Evolutionary conservation across 1,140 invertebrate species (phyloP).

Genomic region (Leguminivora glycinivorella): DNA sequence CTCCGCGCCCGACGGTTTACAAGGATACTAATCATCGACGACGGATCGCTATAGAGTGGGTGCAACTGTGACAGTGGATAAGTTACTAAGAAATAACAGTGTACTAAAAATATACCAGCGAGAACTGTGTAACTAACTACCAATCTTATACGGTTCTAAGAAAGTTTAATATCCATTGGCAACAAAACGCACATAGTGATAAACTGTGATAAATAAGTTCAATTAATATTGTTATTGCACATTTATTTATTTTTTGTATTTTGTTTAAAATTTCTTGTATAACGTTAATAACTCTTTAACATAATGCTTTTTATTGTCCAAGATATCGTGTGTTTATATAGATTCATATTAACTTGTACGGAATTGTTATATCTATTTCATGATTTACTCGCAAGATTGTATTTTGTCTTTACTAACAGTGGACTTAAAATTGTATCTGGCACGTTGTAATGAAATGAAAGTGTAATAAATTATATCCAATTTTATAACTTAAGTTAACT

Average conservation of each 20-base stretch:
- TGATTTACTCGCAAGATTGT: background rate
- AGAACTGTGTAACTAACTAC: background rate
- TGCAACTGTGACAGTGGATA: constrained; percentile 28
- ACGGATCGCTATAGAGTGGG: constrained; percentile 51
- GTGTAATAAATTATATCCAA: too few species aligned
- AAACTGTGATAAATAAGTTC: too few species aligned
- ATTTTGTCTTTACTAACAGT: constrained; percentile 10
- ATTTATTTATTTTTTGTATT: background rate
- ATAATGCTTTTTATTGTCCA: background rate
- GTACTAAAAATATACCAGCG: background rate
- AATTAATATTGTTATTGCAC: too few species aligned
- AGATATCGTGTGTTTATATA: background rate
- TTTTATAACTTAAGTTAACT: too few species aligned
- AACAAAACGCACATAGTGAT: too few species aligned
- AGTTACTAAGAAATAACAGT: background rate
- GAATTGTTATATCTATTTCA: background rate
- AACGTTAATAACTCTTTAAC: background rate
- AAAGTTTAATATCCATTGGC: too few species aligned
- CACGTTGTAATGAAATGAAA: background rate
- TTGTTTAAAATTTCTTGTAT: background rate
- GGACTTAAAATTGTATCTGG: background rate
- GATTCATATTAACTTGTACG: constrained; percentile 4
- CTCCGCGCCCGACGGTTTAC: constrained; percentile 65
- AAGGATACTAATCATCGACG: constrained; percentile 73
- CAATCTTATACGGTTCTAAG: background rate